phyloP scores from a whole-genome alignment of 2,797 vertebrate species.

The Balearica regulorum region DNA sequence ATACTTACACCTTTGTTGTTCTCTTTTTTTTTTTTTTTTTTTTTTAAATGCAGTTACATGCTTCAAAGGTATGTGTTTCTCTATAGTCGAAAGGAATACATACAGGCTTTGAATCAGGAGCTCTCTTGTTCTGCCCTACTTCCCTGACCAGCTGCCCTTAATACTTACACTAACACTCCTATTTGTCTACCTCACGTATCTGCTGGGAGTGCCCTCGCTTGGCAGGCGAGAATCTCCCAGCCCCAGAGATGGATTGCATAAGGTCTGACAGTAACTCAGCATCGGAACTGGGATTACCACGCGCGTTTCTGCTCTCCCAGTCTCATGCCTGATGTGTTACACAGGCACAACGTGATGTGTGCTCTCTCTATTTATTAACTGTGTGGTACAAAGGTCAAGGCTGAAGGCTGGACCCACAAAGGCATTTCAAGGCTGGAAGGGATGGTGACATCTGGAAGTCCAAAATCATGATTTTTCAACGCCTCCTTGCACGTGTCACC shows the following conservation, averaged over 20 bases:
- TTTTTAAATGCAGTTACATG: neutral
- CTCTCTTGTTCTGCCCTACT: neutral
- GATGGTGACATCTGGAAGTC: neutral
- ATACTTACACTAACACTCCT: neutral
- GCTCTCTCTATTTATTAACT: neutral
- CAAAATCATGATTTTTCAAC: neutral
- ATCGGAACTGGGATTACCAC: neutral
- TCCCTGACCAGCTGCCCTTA: constrained; percentile 1
- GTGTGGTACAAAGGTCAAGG: neutral
- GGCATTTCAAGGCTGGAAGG: neutral
- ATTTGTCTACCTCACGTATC: constrained; percentile 12
- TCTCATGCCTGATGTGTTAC: neutral
- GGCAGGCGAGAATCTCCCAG: neutral
- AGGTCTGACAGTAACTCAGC: neutral
- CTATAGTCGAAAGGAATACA: neutral
- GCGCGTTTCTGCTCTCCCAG: neutral
- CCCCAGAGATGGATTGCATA: neutral
- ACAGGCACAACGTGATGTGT: rapidly evolving
- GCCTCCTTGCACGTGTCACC: neutral
- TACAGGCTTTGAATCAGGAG: neutral
- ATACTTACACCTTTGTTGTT: neutral
- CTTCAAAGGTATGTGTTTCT: neutral
- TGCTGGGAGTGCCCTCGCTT: constrained; percentile 24
- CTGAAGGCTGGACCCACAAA: neutral
- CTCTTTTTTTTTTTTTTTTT: neutral